phyloP scores from a whole-genome alignment of 2,113 vertebrate species.

The Naja naja region DNA sequence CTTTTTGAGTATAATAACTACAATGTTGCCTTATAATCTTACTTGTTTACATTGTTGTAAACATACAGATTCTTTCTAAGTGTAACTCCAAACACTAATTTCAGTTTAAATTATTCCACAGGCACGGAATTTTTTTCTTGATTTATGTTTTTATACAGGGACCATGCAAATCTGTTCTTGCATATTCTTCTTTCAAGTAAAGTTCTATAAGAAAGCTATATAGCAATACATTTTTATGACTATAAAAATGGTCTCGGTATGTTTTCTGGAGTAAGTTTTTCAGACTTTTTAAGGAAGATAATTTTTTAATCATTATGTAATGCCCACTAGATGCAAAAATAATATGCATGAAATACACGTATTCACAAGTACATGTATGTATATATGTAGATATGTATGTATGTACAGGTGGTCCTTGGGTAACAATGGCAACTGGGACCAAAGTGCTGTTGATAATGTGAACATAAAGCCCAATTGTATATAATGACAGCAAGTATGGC shows the following conservation, averaged over 20 bases:
- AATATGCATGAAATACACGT: not conserved
- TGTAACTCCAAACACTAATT: not conserved
- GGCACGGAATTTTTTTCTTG: not conserved
- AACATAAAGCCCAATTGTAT: not conserved
- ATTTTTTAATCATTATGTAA: slow-evolving; percentile 22
- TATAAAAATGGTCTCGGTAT: not conserved
- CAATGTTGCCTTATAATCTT: not conserved
- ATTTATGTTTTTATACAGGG: not conserved
- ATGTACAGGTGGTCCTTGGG: not conserved
- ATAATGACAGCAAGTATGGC: not conserved
- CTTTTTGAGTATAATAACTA: not conserved
- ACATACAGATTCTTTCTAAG: not conserved
- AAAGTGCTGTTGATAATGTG: not conserved
- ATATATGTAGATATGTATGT: not conserved
- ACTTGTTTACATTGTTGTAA: not conserved
- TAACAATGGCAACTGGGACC: not conserved
- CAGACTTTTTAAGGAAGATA: not conserved
- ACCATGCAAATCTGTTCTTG: not conserved
- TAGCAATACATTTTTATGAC: not conserved
- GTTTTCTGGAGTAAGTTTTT: fast-evolving
- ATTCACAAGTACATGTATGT: not conserved
- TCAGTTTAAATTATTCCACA: not conserved
- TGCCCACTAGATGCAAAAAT: slow-evolving; percentile 36
- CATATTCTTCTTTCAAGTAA: not conserved
- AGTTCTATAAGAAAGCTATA: not conserved